These are phyloP conservation scores for Dallia pectoralis DNA, from an alignment of 2,797 vertebrate genomes.

Conservation along the genomic window DNA sequence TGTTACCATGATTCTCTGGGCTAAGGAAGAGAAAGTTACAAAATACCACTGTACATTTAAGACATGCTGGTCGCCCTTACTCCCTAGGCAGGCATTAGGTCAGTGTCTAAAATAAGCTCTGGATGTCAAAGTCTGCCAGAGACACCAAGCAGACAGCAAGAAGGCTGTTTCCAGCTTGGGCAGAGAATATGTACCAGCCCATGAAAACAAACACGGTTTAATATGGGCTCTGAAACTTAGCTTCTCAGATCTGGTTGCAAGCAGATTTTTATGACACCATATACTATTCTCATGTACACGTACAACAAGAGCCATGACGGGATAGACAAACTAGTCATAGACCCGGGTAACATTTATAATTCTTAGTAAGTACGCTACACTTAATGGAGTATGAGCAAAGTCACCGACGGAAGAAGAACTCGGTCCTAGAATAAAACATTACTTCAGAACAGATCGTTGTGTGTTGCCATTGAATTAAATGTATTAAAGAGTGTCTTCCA, in stretches of 20 bases:
- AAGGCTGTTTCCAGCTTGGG: conserved; percentile 1
- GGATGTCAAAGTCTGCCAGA: conserved; percentile 12
- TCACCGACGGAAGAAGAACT: too few species aligned
- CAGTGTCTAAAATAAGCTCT: conserved; percentile 1
- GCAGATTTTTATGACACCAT: background rate
- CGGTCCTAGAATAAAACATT: too few species aligned
- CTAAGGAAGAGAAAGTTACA: background rate
- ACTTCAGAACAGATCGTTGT: too few species aligned
- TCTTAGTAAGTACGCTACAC: background rate
- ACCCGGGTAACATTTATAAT: background rate
- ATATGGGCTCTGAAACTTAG: background rate
- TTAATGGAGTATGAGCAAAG: too few species aligned
- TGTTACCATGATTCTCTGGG: conserved; percentile 8
- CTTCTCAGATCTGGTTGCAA: background rate
- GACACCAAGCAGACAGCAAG: conserved; percentile 1
- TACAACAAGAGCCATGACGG: background rate
- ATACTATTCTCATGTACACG: background rate
- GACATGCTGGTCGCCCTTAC: conserved; percentile 1
- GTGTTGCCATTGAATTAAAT: too few species aligned
- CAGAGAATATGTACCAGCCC: background rate
- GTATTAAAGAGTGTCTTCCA: too few species aligned
- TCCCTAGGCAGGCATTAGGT: background rate
- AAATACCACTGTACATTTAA: conserved; percentile 3
- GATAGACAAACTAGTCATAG: background rate
- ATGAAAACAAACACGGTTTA: background rate